These are phyloP conservation scores for Magallana gigas DNA, from an alignment of 1,140 invertebrate genomes.

Conservation along the genomic window DNA sequence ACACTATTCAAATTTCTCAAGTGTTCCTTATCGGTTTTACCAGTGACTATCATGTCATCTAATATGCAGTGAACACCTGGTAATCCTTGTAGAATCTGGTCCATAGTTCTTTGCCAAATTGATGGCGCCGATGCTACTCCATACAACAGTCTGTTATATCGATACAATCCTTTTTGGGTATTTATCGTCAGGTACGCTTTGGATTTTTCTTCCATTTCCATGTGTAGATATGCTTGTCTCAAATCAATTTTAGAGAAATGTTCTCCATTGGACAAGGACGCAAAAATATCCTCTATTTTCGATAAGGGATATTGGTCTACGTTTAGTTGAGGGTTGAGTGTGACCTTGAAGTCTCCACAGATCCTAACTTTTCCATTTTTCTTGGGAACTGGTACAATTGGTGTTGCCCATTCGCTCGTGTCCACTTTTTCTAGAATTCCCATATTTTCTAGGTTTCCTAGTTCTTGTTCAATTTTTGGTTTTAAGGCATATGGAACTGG, in stretches of 20 bases:
- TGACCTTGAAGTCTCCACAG: slow-evolving; percentile 74
- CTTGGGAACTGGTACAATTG: slow-evolving; percentile 62
- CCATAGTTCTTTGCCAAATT: slow-evolving; percentile 80
- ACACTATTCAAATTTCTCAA: slow-evolving; percentile 57
- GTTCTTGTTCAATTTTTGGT: slow-evolving; percentile 70
- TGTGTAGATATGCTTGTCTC: slow-evolving; percentile 59
- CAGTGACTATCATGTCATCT: slow-evolving; percentile 59
- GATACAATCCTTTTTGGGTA: slow-evolving; percentile 79
- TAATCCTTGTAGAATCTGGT: slow-evolving; percentile 72
- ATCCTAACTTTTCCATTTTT: slow-evolving; percentile 60
- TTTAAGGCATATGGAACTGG: slow-evolving; percentile 76
- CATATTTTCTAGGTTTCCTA: slow-evolving; percentile 67
- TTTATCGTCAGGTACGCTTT: slow-evolving; percentile 68
- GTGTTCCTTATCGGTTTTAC: slow-evolving; percentile 48
- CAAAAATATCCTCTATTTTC: slow-evolving; percentile 65
- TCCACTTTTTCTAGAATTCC: slow-evolving; percentile 77
- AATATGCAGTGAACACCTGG: slow-evolving; percentile 58
- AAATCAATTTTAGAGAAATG: slow-evolving; percentile 63
- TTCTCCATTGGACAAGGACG: slow-evolving; percentile 56
- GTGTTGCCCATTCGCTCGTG: slow-evolving; percentile 69
- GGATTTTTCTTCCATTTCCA: slow-evolving; percentile 48
- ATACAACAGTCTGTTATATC: slow-evolving; percentile 79
- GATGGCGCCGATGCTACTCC: slow-evolving; percentile 80
- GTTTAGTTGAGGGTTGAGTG: slow-evolving; percentile 61
- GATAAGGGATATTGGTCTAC: slow-evolving; percentile 60